phyloP scores from a whole-genome alignment of 1,140 invertebrate species.

The Pogonomyrmex californicus region DNA sequence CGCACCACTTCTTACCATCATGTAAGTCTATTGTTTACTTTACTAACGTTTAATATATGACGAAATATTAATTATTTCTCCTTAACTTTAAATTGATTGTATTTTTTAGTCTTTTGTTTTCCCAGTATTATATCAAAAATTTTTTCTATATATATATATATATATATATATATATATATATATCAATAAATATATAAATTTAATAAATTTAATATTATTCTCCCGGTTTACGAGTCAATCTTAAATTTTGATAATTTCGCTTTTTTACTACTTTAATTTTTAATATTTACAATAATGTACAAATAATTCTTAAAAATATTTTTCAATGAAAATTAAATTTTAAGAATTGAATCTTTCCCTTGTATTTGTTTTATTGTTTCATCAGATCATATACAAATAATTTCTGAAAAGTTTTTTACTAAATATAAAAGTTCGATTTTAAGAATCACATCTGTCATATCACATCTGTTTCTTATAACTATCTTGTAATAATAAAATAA shows the following conservation, averaged over 20 bases:
- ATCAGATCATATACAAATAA: too few species aligned
- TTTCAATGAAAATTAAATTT: not conserved
- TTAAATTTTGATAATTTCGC: not conserved
- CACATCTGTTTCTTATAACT: too few species aligned
- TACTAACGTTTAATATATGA: not conserved
- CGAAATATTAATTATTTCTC: not conserved
- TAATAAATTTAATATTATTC: too few species aligned
- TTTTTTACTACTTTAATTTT: slow-evolving; percentile 8
- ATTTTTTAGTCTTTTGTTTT: not conserved
- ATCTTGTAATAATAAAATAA: not conserved
- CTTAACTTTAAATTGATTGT: not conserved
- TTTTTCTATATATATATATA: too few species aligned
- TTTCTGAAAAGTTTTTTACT: too few species aligned
- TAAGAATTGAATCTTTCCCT: not conserved
- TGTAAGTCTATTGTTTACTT: slow-evolving; percentile 77
- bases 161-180: too few species aligned
- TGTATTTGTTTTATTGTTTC: not conserved
- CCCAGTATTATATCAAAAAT: too few species aligned
- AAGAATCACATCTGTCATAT: too few species aligned
- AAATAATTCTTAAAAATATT: not conserved
- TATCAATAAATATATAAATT: too few species aligned
- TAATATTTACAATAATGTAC: not conserved
- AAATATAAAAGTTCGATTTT: too few species aligned
- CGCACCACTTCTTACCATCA: slow-evolving; percentile 84
- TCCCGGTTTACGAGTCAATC: not conserved